These are phyloP conservation scores for Acanthurus leucopareius DNA, from an alignment of 2,797 vertebrate genomes.

Conservation along the genomic window DNA sequence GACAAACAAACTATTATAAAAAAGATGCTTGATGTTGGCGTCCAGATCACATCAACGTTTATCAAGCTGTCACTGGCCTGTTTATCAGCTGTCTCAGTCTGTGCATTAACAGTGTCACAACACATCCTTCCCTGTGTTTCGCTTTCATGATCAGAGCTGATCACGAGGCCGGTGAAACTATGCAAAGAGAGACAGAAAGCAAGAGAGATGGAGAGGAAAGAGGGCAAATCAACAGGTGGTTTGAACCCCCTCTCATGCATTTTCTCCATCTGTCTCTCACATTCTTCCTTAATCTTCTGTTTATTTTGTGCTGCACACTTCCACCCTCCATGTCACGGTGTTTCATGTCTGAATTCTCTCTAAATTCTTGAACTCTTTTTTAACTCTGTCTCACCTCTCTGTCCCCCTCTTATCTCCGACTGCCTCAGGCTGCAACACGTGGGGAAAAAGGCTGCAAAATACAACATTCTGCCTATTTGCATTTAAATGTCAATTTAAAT, in stretches of 20 bases:
- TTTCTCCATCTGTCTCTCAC: conserved; percentile 27
- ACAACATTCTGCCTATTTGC: conserved; percentile 31
- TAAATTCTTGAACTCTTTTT: neutral
- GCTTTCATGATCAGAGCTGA: conserved; percentile 29
- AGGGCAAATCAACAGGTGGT: conserved; percentile 35
- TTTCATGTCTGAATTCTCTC: neutral
- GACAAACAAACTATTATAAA: neutral
- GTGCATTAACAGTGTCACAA: neutral
- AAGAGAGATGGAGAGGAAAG: neutral
- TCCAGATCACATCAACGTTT: neutral
- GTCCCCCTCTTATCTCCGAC: conserved; percentile 15
- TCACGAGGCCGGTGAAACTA: conserved; percentile 30
- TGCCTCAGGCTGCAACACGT: neutral
- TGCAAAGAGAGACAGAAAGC: conserved; percentile 21
- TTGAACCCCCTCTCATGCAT: neutral
- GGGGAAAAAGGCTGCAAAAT: conserved; percentile 14
- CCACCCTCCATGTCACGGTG: neutral
- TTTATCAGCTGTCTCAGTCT: conserved; percentile 3
- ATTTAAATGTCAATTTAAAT: conserved; percentile 62
- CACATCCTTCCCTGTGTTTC: conserved; percentile 3
- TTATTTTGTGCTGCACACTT: conserved; percentile 1
- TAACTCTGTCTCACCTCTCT: too few relatives aligned
- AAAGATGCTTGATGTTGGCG: neutral
- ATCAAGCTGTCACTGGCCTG: neutral
- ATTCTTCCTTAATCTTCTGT: conserved; percentile 24